Base-by-base conservation (phyloP, 2,888 invertebrate species). In the Mimas tiliae region DNA sequence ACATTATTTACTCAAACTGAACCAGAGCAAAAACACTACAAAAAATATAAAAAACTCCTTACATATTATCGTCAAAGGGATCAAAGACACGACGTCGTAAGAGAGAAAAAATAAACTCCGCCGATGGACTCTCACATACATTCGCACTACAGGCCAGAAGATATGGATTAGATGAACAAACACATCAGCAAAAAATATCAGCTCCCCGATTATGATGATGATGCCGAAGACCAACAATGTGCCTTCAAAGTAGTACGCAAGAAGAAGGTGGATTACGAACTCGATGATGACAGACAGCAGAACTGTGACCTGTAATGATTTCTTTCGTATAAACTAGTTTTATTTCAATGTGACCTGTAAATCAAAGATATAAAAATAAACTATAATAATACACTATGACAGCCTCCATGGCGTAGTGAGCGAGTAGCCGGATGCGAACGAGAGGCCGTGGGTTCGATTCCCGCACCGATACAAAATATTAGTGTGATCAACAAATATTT, bases 101-200 rank as follows among this genome's bases (percentile, higher is more conserved):
- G 68, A 9, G 3, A 91, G 69, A 19, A 83, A 72, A 0, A 83
- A 16, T 1, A 65, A 16, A 65, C 76, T 85, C 65, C 89, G 80
- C 69, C 86, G 81, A 42, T 83, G 84, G 0, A 87, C 84, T 63
- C 89, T 81, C 65, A 88, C 81, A 63, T 92, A 79, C 6, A 85
- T 34, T 1, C 91, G 78, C 2, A 90, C 81, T 4, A 84, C 63
- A 0, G 89, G 82, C 93, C 92, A 93, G 64, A 78, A 86, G 0
- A 72, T 47, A 42, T 93, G 92, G 6, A 91, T 68, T 1, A 88
- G 55, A 27, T 85, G 82, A 3, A 89, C 65, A 0, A 83, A 6
- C 0, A 91, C 79, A 68, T 93, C 91, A 2, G 78, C 6, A 0
- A 72, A 27, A 66, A 77, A 92, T 1, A 87, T n/a, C 1, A 79